phyloP scores from a whole-genome alignment of 2,888 invertebrate genomes.

The Acrobasis suavella region DNA sequence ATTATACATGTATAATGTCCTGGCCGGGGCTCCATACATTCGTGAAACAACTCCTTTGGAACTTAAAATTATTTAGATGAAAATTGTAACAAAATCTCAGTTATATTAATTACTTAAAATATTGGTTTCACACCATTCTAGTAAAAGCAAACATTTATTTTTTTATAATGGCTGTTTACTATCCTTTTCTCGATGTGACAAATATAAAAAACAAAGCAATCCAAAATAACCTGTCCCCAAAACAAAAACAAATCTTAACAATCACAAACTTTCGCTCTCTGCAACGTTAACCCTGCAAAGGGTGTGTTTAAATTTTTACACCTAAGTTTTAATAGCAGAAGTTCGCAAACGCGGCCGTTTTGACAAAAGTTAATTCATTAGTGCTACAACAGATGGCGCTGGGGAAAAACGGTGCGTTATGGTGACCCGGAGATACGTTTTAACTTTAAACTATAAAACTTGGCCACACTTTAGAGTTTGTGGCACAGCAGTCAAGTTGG shows the following conservation, averaged over 20 bases:
- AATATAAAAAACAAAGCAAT: neutral
- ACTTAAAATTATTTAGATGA: too few species aligned
- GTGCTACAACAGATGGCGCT: conserved; percentile 14
- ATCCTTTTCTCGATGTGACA: too few species aligned
- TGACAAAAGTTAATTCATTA: conserved; percentile 23
- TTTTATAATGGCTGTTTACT: too few species aligned
- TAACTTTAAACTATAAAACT: conserved; percentile 6
- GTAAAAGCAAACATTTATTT: too few species aligned
- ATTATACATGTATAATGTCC: too few species aligned
- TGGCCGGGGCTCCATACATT: too few species aligned
- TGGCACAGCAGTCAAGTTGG: too few species aligned
- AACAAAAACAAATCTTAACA: conserved; percentile 2
- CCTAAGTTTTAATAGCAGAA: conserved; percentile 16
- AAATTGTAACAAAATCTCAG: too few species aligned
- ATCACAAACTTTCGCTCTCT: neutral
- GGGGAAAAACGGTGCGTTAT: conserved; percentile 17
- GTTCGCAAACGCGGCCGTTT: conserved; percentile 13
- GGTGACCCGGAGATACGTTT: conserved; percentile 9
- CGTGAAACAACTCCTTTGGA: too few species aligned
- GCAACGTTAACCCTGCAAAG: conserved; percentile 4
- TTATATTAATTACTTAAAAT: too few species aligned
- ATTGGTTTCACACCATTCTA: too few species aligned
- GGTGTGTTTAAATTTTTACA: conserved; percentile 13
- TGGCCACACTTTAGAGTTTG: neutral
- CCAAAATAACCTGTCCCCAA: neutral